Conservation (phyloP, 2,888 invertebrate species). For the Spisula solida region DNA sequence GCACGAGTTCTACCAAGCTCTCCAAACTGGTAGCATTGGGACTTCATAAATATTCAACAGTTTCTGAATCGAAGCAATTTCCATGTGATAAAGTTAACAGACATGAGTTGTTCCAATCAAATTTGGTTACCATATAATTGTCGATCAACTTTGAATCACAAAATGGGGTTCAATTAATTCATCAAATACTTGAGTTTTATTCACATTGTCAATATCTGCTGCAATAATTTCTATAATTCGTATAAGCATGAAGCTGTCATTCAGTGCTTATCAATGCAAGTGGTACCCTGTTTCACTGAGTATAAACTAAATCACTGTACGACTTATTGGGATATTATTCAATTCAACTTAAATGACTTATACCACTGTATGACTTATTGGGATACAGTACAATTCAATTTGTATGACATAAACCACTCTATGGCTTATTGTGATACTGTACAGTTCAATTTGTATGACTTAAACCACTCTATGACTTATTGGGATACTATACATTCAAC, state of each 20-base stretch:
- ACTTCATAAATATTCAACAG: constrained; percentile 7
- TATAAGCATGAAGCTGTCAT: not conserved
- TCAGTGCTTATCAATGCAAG: not conserved
- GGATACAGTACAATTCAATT: no score
- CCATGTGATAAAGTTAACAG: not conserved
- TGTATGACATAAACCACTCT: no score
- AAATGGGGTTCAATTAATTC: not conserved
- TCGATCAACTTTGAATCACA: not conserved
- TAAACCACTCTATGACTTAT: no score
- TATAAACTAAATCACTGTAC: no score
- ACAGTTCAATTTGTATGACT: no score
- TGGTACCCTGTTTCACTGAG: no score
- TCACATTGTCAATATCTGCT: not conserved
- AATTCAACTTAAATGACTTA: no score
- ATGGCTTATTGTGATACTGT: no score
- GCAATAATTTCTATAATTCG: not conserved
- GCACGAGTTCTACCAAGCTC: not conserved
- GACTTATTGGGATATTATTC: no score
- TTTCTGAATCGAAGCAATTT: not conserved
- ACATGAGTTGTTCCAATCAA: constrained; percentile 7
- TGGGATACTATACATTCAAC: no score
- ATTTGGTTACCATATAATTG: not conserved
- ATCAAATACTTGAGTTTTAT: constrained; percentile 6
- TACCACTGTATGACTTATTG: no score
- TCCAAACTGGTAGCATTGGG: not conserved